Conservation (phyloP, 2,888 invertebrate genomes). For the Athetis lepigone region DNA sequence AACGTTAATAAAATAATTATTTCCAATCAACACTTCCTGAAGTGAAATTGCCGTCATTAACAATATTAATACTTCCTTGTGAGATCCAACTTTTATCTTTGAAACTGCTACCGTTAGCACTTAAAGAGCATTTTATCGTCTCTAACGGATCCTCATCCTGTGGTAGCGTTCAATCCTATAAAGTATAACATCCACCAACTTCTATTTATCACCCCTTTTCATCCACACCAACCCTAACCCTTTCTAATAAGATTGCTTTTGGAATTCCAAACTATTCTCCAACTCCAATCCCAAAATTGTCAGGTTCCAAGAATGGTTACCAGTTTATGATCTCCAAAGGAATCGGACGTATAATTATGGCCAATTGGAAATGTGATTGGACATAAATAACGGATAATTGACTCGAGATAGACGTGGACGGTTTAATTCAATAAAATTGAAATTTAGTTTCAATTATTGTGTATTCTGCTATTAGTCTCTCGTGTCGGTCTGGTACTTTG, state of each 20-base stretch:
- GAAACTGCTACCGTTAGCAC: slow-evolving; percentile 74
- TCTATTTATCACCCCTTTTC: background rate
- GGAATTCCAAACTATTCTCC: background rate
- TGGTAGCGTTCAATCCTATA: slow-evolving; percentile 64
- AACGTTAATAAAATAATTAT: slow-evolving; percentile 17
- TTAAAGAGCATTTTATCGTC: slow-evolving; percentile 73
- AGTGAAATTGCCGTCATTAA: slow-evolving; percentile 48
- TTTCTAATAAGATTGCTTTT: slow-evolving; percentile 46
- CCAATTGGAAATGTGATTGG: slow-evolving; percentile 58
- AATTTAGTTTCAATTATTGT: slow-evolving; percentile 48
- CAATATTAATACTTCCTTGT: slow-evolving; percentile 51
- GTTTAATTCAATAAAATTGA: slow-evolving; percentile 61
- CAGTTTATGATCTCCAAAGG: slow-evolving; percentile 72
- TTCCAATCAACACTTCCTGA: slow-evolving; percentile 46
- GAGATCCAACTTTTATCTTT: slow-evolving; percentile 52
- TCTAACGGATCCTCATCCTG: slow-evolving; percentile 78
- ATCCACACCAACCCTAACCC: background rate
- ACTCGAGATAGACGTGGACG: slow-evolving; percentile 46
- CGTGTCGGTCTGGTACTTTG: slow-evolving; percentile 3
- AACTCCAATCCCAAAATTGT: slow-evolving; percentile 22
- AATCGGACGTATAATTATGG: slow-evolving; percentile 73
- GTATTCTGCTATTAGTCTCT: slow-evolving; percentile 27
- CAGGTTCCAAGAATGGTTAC: slow-evolving; percentile 64
- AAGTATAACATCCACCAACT: slow-evolving; percentile 52
- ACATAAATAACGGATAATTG: slow-evolving; percentile 62